phyloP scores from a whole-genome alignment of 2,797 vertebrate species.

The Sebastes taczanowskii region DNA sequence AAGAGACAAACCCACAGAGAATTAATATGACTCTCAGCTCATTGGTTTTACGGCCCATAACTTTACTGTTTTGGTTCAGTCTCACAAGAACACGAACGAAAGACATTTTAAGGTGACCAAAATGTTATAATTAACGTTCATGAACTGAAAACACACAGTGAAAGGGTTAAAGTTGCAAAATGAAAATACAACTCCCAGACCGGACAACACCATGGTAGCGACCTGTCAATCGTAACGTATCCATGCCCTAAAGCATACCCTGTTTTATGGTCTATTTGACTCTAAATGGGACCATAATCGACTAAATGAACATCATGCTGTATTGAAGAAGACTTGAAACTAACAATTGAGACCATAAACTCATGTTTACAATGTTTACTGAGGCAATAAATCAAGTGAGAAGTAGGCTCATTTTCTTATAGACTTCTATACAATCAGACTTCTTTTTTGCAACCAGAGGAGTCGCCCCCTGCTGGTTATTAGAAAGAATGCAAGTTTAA shows the following conservation, averaged over 20 bases:
- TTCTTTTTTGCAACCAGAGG: too few relatives aligned
- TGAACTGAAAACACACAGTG: background rate
- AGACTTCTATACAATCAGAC: too few relatives aligned
- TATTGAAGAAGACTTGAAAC: too few relatives aligned
- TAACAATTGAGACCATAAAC: too few relatives aligned
- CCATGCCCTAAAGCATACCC: background rate
- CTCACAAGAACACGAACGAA: background rate
- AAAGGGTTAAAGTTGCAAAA: background rate
- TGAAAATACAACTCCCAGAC: background rate
- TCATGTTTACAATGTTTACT: too few relatives aligned
- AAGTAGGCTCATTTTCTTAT: too few relatives aligned
- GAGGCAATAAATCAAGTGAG: too few relatives aligned
- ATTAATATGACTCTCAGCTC: background rate
- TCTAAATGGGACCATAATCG: too few relatives aligned
- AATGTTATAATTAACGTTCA: background rate
- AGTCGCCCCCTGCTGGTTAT: too few relatives aligned
- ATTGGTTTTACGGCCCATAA: background rate
- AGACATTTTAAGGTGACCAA: background rate
- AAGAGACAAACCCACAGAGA: background rate
- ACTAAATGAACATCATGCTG: too few relatives aligned
- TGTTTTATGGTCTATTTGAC: background rate
- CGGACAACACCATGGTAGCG: background rate
- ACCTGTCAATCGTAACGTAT: background rate
- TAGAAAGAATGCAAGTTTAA: background rate
- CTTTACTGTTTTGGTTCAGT: background rate